Base-by-base conservation (phyloP, 2,797 vertebrate species). In the Masticophis lateralis region DNA sequence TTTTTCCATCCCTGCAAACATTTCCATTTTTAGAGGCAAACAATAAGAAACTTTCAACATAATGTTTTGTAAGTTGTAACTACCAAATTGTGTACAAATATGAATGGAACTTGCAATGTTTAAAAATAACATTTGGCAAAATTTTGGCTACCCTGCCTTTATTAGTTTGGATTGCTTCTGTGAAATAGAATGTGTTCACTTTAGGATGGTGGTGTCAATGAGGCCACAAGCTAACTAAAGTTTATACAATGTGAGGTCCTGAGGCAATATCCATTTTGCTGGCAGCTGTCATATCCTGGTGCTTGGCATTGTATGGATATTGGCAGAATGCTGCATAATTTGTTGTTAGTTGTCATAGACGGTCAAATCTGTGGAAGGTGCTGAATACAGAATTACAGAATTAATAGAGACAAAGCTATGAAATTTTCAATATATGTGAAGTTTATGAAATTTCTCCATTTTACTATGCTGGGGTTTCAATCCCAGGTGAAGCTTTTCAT, bases 221-320 rank as follows among this genome's bases (percentile, higher is more conserved):
- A 56, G 63, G 60, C 7, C 86, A 60, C 22, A 87, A 88, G 51
- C 27, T 56, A 53, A 87, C 86, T 87, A 92, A 87, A 92, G 47
- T 60, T 37, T 87, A 53, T 55, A 56, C 16, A 2, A 32, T 53
- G 28, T 18, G 59, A 56, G 60, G 9, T 32, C 86, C 47, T 18
- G 91, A 92, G 91, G 86, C 86, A 87, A 87, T 86, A 87, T 92
- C 60, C 66, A 92, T 89, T 83, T 89, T 79, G 55, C 66, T 92
- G 43, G 66, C 56, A 92, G 66, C 87, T 89, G 87, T 59, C 87
- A 59, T n/a, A 89, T 89, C 27, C 37, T 18, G 6, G 10, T 79
- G 56, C 51, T 83, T 88, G 27, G 37, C 43, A 32, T 28, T 79
- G 43, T n/a, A 79, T 59, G 27, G 87, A 79, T 53, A 92, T 79